Evolutionary conservation across 2,888 invertebrate genomes (phyloP).

Genomic region (Allophyes oxyacanthae): DNA sequence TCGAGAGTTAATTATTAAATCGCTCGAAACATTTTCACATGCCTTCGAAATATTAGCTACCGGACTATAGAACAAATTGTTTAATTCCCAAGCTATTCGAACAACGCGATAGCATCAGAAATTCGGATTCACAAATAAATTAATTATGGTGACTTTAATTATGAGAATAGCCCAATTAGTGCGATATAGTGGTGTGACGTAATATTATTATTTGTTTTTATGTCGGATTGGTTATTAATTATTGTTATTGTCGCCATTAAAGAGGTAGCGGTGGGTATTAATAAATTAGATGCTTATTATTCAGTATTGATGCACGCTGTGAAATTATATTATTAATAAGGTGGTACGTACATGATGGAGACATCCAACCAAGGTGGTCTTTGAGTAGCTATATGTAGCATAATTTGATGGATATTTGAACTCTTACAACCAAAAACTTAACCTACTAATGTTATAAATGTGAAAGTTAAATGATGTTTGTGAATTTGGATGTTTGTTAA

Average conservation of each 20-base stretch:
- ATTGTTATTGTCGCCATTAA: constrained; percentile 36
- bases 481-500: no score
- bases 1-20: constrained; percentile 77
- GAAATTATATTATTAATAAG: constrained; percentile 27
- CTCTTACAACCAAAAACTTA: no score
- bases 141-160: constrained; percentile 77
- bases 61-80: constrained; percentile 80
- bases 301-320: constrained; percentile 27
- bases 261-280: constrained; percentile 27
- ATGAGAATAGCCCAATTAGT: constrained; percentile 78
- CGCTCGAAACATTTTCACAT: constrained; percentile 65
- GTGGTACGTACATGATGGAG: constrained; percentile 13
- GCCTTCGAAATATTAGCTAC: constrained; percentile 50
- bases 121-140: constrained; percentile 70
- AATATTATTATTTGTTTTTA: constrained; percentile 33
- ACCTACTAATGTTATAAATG: no score
- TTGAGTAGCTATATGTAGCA: background rate
- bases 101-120: constrained; percentile 73
- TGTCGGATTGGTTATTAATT: constrained; percentile 33
- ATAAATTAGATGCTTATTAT: constrained; percentile 40
- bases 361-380: constrained; percentile 31
- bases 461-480: no score
- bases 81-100: constrained; percentile 75
- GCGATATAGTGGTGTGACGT: constrained; percentile 58
- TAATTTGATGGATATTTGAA: background rate